Base-by-base conservation (phyloP, 2,113 vertebrate genomes). In the Crotalus tigris region DNA sequence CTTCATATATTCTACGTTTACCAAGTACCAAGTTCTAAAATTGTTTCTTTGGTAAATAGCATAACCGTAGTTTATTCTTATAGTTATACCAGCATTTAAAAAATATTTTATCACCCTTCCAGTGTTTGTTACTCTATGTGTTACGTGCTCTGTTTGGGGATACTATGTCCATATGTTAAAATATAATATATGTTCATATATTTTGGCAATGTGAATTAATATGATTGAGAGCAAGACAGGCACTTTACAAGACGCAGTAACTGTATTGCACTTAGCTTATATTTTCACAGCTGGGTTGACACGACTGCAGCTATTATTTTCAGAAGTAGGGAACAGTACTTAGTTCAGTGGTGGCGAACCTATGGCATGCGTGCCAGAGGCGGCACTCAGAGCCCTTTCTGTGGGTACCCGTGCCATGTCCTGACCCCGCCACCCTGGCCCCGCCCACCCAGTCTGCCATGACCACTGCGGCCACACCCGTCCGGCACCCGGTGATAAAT, bases 181-280 rank as follows among this genome's bases (percentile, higher is more conserved):
- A 59, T 59, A 59, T 2, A 24, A 3, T 12, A 64, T n/a, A 64
- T 64, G 11, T n/a, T 64, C 61, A 64, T 64, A 64, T n/a, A n/a
- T n/a, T 92, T 95, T 59, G 87, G 94, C 90, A 89, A 81, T 93
- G 51, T 93, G 94, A 93, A 69, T 94, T 89, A 0, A 90, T 88
- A 24, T 92, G 53, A n/a, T 87, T 91, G 29, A 69, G 64, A 91
- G 44, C 64, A 91, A 59, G 94, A 94, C 94, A 58, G 59, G 89
- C 44, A 29, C 85, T 57, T 15, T 89, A 24, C 13, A 64, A 86
- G 92, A 55, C 92, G 53, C 3, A 54, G 8, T 85, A 51, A 51
- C 7, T 51, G 49, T 94, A 69, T 81, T 88, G 39, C 6, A 0
- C 81, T 88, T 89, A 59, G 1, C 92, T 92, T 19, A 2, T 29